Base-by-base conservation (phyloP, 2,888 invertebrate genomes). In the Nephrocerus scutellatus region DNA sequence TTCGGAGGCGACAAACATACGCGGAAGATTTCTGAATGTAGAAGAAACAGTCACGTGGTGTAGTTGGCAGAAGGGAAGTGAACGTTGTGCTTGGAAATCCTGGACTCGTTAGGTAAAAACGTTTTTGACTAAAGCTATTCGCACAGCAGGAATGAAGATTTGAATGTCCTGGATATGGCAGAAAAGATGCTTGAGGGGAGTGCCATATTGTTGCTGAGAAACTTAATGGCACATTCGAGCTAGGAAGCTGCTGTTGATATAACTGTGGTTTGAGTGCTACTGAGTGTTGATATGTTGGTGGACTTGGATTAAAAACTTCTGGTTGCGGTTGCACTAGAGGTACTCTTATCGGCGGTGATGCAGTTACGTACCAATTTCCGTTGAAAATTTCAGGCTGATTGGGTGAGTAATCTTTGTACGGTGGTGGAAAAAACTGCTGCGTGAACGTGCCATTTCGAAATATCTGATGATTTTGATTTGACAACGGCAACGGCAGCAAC, bases 41-140 rank as follows among this genome's bases (percentile, higher is more conserved):
- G 49, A 73, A 75, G 10, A 65, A 53, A 47, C 79, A 79, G 36
- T 76, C 72, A 2, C 56, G 58, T 8, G 61, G 60, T 21, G 55
- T 57, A 26, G 58, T 52, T 14, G 57, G 62, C 34, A 60, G 31
- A 33, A 60, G 30, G 3, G 54, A 56, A 14, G 54, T 59, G n/a
- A 63, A 60, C 2, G 62, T 56, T 4, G 62, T 66, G 31, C 65
- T 63, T 0, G 76, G 77, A 55, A 77, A 78, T 12, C 73, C 74
- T 2, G 77, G 77, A 60, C 74, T 77, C 2, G 72, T 59, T 3
- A 79, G 47, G 22, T 72, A 62, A 51, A 76, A 74, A 37, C 65
- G 62, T 39, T 65, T 67, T 13, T 69, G 61, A 24, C 60, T 66
- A 47, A 72, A 73, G 18, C 50, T 57, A 22, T 58, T 58, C 10